Percentiles rank a stretch among this genome's conserved stretches.
Conservation (phyloP, 2,113 vertebrate genomes). For the Ptychochromis oligacanthus region DNA sequence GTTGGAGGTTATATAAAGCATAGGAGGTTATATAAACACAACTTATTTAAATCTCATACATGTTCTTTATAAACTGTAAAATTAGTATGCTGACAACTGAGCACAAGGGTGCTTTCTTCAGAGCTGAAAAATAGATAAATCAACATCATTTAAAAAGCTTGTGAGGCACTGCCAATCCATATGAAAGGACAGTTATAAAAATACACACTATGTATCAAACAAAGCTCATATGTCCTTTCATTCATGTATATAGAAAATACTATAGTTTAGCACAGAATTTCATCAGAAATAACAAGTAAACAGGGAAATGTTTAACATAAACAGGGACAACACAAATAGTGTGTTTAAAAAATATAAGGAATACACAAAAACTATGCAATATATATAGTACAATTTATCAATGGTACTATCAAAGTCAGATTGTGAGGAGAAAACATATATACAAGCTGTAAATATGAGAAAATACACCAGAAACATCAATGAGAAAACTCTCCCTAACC, state of each 20-base stretch:
- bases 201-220: not conserved
- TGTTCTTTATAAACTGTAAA: not conserved
- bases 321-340: too few relatives aligned
- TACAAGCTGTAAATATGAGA: not conserved
- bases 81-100: not conserved
- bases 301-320: too few relatives aligned
- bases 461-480: not conserved
- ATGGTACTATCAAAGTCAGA: not conserved
- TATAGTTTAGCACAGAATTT: not conserved
- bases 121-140: not conserved
- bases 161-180: not conserved
- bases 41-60: not conserved
- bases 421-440: accelerated
- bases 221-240: not conserved
- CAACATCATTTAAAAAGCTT: not conserved
- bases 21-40: not conserved
- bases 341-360: not conserved
- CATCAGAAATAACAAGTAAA: not conserved
- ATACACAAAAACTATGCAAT: not conserved
- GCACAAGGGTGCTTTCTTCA: not conserved
- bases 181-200: conserved; percentile 10
- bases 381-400: not conserved
- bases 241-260: not conserved
- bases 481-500: not conserved
- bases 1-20: not conserved